A percentile compares a stretch with the other conserved stretches of the same genome.
phyloP scores from a whole-genome alignment of 2,888 invertebrate genomes.

The Carterocephalus palaemon region DNA sequence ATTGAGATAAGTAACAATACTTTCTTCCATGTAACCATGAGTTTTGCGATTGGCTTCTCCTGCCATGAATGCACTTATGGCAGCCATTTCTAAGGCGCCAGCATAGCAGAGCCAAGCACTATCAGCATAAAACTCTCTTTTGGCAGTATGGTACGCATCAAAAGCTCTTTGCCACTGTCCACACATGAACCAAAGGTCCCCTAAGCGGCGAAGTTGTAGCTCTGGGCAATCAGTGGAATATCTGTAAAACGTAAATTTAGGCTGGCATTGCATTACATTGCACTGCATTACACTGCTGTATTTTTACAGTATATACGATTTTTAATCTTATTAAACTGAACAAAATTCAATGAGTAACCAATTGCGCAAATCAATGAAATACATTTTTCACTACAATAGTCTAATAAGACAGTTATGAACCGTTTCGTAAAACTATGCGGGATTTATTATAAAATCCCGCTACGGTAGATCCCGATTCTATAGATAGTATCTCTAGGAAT shows the following conservation, averaged over 20 bases:
- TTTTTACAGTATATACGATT: too few species aligned
- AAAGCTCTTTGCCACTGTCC: conserved; percentile 95
- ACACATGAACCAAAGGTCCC: conserved; percentile 97
- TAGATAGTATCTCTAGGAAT: too few species aligned
- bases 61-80: conserved; percentile 93
- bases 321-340: too few species aligned
- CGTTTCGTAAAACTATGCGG: too few species aligned
- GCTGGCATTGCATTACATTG: too few species aligned
- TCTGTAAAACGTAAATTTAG: conserved; percentile 67
- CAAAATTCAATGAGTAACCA: too few species aligned
- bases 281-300: too few species aligned
- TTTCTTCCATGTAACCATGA: conserved; percentile 95
- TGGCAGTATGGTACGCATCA: conserved; percentile 96
- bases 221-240: conserved; percentile 92
- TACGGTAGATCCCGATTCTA: too few species aligned
- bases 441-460: too few species aligned
- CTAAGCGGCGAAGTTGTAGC: conserved; percentile 93
- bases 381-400: too few species aligned
- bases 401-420: too few species aligned
- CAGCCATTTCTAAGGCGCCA: conserved; percentile 98
- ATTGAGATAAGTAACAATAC: conserved; percentile 93
- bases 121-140: conserved; percentile 97
- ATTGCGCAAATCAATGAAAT: too few species aligned
- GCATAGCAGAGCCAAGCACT: conserved; percentile 98
- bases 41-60: conserved; percentile 88